These are phyloP conservation scores for Bombus soroeensis DNA, from an alignment of 1,140 invertebrate genomes.

Conservation along the genomic window DNA sequence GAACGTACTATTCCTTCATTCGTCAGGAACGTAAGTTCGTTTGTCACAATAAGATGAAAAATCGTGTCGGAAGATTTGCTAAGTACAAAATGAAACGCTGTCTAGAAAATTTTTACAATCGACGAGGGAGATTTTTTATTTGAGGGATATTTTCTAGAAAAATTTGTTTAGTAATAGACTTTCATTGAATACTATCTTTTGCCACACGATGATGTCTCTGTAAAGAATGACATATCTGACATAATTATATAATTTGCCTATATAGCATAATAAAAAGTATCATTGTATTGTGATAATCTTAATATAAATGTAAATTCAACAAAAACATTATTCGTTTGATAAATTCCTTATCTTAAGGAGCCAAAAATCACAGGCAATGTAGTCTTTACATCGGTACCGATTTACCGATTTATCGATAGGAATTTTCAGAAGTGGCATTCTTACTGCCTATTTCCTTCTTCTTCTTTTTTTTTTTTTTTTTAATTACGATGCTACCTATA, in stretches of 20 bases:
- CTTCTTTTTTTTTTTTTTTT: not conserved
- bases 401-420: constrained; percentile 42
- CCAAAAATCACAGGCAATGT: constrained; percentile 71
- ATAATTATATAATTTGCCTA: constrained; percentile 54
- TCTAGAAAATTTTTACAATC: constrained; percentile 28
- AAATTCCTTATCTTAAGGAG: constrained; percentile 66
- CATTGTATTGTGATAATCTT: constrained; percentile 46
- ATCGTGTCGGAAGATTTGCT: constrained; percentile 21
- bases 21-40: constrained; percentile 34
- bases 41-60: constrained; percentile 19
- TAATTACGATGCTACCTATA: constrained; percentile 71
- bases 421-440: constrained; percentile 61
- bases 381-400: constrained; percentile 59
- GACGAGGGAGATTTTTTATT: not conserved
- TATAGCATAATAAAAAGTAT: constrained; percentile 52
- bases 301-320: constrained; percentile 69
- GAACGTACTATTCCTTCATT: constrained; percentile 28
- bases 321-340: constrained; percentile 62
- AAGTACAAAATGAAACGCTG: constrained; percentile 46
- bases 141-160: constrained; percentile 30
- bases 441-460: constrained; percentile 58
- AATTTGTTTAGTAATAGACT: constrained; percentile 47
- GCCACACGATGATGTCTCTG: constrained; percentile 34
- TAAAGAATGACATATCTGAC: constrained; percentile 57
- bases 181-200: constrained; percentile 59